Percentiles rank a stretch among this genome's conserved stretches.
These are phyloP conservation scores for Alces alces DNA, from an alignment of 2,113 vertebrate species.

Conservation along the genomic window DNA sequence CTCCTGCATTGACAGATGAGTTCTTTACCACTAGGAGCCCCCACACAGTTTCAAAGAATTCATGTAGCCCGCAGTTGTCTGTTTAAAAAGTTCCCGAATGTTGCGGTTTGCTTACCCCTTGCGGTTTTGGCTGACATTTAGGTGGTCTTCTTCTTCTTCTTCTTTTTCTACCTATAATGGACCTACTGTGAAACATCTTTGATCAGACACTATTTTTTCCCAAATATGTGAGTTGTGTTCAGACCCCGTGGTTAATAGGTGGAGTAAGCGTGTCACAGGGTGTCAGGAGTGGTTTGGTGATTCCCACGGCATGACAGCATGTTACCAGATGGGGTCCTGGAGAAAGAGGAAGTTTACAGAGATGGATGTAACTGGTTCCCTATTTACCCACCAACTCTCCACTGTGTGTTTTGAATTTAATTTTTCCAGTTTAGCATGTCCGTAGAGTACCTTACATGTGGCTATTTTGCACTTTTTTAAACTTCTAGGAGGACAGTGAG, in stretches of 20 bases:
- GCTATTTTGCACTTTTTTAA: background rate
- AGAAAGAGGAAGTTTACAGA: background rate
- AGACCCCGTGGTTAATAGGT: background rate
- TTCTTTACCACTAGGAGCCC: background rate
- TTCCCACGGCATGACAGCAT: background rate
- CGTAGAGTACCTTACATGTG: background rate
- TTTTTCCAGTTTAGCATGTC: background rate
- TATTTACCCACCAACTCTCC: background rate
- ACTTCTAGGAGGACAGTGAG: background rate
- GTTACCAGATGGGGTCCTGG: background rate
- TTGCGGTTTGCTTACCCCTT: background rate
- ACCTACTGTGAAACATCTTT: background rate
- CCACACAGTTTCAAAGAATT: background rate
- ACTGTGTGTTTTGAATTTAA: background rate
- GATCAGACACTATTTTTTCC: background rate
- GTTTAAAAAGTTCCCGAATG: background rate
- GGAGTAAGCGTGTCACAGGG: background rate
- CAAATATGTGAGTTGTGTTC: background rate
- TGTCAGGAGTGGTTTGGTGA: background rate
- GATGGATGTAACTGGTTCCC: background rate
- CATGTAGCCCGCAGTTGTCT: background rate
- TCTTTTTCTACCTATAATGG: background rate
- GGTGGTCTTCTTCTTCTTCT: background rate
- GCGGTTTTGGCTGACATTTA: background rate
- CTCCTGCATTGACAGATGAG: background rate